Evolutionary conservation across 2,797 vertebrate genomes (phyloP), one percentile per base, ranked within the genome.

Genomic region (Sarcoramphus papa): DNA sequence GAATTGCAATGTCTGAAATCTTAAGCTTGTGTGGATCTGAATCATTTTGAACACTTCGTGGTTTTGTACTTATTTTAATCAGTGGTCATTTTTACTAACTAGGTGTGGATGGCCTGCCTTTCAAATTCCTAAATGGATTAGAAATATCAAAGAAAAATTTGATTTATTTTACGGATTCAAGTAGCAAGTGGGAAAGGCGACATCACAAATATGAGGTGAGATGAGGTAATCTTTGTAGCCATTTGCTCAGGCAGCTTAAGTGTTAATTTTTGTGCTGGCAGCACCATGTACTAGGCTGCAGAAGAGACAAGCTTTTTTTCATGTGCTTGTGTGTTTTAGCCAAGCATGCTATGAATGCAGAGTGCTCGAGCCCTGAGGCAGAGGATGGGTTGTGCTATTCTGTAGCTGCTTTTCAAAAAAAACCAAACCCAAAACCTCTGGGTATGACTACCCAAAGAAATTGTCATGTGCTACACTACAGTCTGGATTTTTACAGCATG

Each of bases 91-190:
- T 72, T 74, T 7, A 23, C 43, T 83, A 60, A 37, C 67, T 91
- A 98, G 98, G 98, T 35, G 96, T 98, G 37, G 97, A 95, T 14
- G 98, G 98, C 37, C 64, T 98, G 80, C 98, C 98, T 50, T 98
- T 98, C 28, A 97, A 96, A 50, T 98, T 98, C 70, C 94, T 98
- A 15, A 98, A 98, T 30, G 98, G 98, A 14, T 96, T 98, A 72
- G 98, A 98, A 88, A 97, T 98, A 88, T 91, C 97, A 37, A 90
- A 93, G 37, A 97, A 97, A 7, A 98, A 98, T 5, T 86, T 96
- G 6, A 92, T 98, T 68, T 98, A 98, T 89, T 98, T 99, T 94
- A 98, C 97, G 0, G 98, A 98, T 97, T 98, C 98, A 4, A 98
- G 98, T 80, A 98, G 98, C 54, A 98, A 98, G 59, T 98, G 98